Base-by-base conservation (phyloP, 1,140 invertebrate species). In the Eubasilissa regina region DNA sequence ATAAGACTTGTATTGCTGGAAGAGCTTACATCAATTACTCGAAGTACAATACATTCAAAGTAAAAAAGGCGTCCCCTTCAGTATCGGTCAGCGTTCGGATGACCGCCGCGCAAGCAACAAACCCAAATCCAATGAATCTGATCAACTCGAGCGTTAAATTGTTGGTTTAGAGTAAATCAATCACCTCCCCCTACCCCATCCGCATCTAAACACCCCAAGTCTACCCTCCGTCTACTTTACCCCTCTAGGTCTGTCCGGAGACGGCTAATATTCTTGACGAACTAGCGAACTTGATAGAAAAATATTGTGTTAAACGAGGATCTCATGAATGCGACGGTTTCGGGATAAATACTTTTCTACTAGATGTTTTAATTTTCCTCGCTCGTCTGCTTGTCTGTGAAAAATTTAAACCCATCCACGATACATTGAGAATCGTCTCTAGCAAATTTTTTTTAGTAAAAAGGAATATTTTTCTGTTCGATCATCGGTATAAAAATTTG, bases 81-180 rank as follows among this genome's bases (percentile, higher is more conserved):
- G n/a, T 17, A 48, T n/a, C 21, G 66, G 47, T 73, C 47, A 73
- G 51, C 15, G 9, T 19, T 73, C 51, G 35, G 70, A 74, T 56
- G 68, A 68, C 70, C 77, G 53, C 77, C 75, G 78, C 60, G 80
- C 62, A 66, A 80, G 81, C 76, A 82, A 82, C 81, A 79, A 77
- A 77, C 78, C 68, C 75, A 82, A 80, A 80, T 82, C 81, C 81
- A 80, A 82, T 82, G 81, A 82, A 82, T 82, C 78, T 78, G 81
- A 80, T 75, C 68, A 82, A 82, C 74, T 82, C 81, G 62, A 80
- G 64, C 81, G 81, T 82, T 82, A 82, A 82, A 82, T 82, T 82
- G 81, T 80, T 80, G 81, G 81, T 80, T 82, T 82, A 80, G 79
- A 79, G 81, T 78, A 76, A 82, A 82, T 82, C 81, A 82, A 82